Evolutionary conservation across 23 tunicate species (phyloP), one percentile per base, ranked within the genome.

Genomic region (Pegea sp.): DNA sequence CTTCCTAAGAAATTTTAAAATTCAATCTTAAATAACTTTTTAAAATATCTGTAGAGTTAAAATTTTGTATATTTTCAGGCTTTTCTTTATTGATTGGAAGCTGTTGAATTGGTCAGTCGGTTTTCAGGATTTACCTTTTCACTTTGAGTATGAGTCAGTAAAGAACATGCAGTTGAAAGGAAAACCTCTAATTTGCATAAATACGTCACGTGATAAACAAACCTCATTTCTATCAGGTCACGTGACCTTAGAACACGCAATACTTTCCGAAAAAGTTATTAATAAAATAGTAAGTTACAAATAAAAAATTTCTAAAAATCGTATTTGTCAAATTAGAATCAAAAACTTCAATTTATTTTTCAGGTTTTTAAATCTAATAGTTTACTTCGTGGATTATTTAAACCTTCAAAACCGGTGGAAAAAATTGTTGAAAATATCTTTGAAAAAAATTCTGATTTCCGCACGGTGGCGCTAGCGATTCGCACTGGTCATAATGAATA

Each of bases 401-500:
- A 66, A 44, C 80, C 93, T 30, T 71, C 93, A 4, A 23, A 46
- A 5, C 66, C 71, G 62, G 93, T 80, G 6, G 42, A 66, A 42
- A 26, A 66, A 50, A 72, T 80, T 0, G 49, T 80, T 24, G 25
- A 61, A 18, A 22, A 30, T 18, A 57, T 61, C 49, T 2, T 43
- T 0, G 26, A 53, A 23, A 38, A 65, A 26, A 28, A 43, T 19
- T 29, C 33, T 0, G 22, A 31, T 8, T 24, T 54, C 33, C 93
- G 66, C 42, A 34, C 27, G 63, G 84, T 84, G 49, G 84, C 71
- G 43, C 34, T 84, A n/a, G 95, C 73, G 42, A 72, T 84, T 48
- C 76, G 95, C 2, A 84, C 95, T 0, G 95, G 95, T 20, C 30
- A 44, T n/a, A 64, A 64, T 13, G 95, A 84, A 52, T 84, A 84